Base-by-base conservation (phyloP, 2,888 invertebrate genomes). In the Drosophila peninsularis region DNA sequence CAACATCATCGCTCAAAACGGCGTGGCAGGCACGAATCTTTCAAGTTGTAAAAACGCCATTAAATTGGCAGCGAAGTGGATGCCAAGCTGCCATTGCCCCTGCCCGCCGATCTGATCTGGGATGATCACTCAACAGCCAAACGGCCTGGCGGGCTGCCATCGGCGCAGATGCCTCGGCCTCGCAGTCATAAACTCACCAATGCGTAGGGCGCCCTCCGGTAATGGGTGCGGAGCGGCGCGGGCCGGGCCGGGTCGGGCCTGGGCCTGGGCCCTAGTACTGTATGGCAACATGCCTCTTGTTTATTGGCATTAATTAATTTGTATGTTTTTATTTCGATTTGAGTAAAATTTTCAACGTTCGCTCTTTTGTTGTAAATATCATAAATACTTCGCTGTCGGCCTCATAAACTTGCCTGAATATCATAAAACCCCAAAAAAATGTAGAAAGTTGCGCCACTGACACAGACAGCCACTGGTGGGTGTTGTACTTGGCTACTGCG, bases 41-140 rank as follows among this genome's bases (percentile, higher is more conserved):
- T 79, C 82, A 87, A 90, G 91, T 88, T 90, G 88, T 91, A 91
- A 91, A 91, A 91, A 91, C 80, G 90, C 90, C 88, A 91, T 91
- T 91, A 91, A 91, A 91, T 91, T 90, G 88, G 86, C 90, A 89
- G 86, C 76, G 77, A 85, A 84, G 88, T 87, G 89, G 82, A 80
- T 75, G 80, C 76, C 73, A 69, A 71, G 62, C 71, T 62, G 64
- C 47, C 21, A 44, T 42, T 49, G 37, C 24, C 24, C 49, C 57
- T n/a, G 13, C 19, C 37, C 39, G 5, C 39, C 14, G n/a, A 30
- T 5, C 39, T 72, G 75, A 76, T 78, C 73, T 67, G 70, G 71
- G 68, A 79, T 75, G 83, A 84, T 88, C 83, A 75, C 74, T 85
- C 85, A 77, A 69, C 72, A 60, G 58, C 55, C 73, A 56, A 65